phyloP scores from a whole-genome alignment of 2,113 vertebrate genomes.

The Gadus chalcogrammus region DNA sequence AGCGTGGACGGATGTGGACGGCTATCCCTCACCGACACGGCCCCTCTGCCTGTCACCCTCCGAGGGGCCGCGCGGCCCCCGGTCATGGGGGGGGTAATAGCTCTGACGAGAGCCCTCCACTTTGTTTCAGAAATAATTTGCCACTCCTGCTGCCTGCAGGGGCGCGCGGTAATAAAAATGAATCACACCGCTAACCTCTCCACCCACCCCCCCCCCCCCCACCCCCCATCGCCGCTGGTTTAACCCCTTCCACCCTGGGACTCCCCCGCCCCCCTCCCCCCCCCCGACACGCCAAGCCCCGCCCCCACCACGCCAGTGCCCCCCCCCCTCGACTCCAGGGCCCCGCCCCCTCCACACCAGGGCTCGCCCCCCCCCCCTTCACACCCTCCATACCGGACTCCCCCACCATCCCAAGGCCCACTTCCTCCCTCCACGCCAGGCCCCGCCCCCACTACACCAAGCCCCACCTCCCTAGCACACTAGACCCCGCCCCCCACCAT shows the following conservation, averaged over 20 bases:
- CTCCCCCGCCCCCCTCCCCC: too few species aligned
- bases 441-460: background rate
- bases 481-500: background rate
- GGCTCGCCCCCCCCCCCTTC: background rate
- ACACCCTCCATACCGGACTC: background rate
- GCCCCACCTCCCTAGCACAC: too few species aligned
- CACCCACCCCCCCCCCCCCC: conserved; percentile 51
- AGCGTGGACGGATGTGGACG: conserved; percentile 71
- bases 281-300: background rate
- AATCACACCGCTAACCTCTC: conserved; percentile 79
- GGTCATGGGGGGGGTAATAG: conserved; percentile 77
- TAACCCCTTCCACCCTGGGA: background rate
- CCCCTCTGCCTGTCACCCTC: conserved; percentile 67
- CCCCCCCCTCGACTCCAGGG: background rate
- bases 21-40: conserved; percentile 73
- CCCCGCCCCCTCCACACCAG: background rate
- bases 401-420: background rate
- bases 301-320: background rate
- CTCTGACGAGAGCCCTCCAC: conserved; percentile 80
- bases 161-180: conserved; percentile 78
- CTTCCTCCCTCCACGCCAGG: background rate
- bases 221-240: conserved; percentile 38
- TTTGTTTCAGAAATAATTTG: conserved; percentile 87
- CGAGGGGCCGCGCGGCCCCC: conserved; percentile 59
- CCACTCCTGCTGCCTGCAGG: conserved; percentile 74